Percentiles rank a stretch among this genome's conserved stretches.
Conservation (phyloP, 1,140 invertebrate genomes). For the Musca domestica region DNA sequence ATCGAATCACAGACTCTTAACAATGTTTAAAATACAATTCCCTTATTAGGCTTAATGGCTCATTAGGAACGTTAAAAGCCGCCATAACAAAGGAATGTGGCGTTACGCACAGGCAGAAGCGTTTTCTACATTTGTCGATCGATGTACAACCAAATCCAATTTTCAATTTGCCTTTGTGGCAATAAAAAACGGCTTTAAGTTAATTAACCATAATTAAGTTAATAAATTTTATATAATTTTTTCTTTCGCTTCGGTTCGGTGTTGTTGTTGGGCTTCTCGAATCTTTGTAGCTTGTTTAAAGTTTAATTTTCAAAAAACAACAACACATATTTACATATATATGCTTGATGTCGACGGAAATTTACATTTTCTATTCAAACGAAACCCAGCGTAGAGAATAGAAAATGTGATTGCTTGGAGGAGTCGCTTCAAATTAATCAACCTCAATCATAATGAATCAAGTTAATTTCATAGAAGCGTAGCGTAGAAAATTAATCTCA, state of each 20-base stretch:
- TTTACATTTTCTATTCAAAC: too few relatives aligned
- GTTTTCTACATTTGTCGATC: neutral
- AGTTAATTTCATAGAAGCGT: neutral
- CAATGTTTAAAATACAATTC: neutral
- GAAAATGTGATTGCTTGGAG: neutral
- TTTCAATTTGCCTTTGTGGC: conserved; percentile 18
- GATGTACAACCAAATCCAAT: conserved; percentile 1
- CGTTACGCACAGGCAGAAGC: neutral
- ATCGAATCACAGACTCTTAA: neutral
- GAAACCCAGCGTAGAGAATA: neutral
- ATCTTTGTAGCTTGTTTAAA: too few relatives aligned
- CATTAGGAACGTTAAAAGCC: too few relatives aligned
- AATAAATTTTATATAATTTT: conserved; percentile 4
- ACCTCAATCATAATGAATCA: conserved; percentile 7
- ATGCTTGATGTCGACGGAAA: too few relatives aligned
- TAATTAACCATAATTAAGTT: conserved; percentile 20
- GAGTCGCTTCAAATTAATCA: conserved; percentile 12
- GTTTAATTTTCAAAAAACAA: neutral
- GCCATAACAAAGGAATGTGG: conserved; percentile 2
- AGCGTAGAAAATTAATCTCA: conserved; percentile 1
- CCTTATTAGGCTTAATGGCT: conserved; percentile 1
- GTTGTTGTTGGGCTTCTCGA: neutral
- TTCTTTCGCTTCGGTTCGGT: neutral
- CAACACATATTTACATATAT: neutral
- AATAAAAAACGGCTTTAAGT: conserved; percentile 18